Percentiles rank a stretch among this genome's conserved stretches.
Conservation (phyloP, 1,140 invertebrate species). For the Tetragnatha versicolor region DNA sequence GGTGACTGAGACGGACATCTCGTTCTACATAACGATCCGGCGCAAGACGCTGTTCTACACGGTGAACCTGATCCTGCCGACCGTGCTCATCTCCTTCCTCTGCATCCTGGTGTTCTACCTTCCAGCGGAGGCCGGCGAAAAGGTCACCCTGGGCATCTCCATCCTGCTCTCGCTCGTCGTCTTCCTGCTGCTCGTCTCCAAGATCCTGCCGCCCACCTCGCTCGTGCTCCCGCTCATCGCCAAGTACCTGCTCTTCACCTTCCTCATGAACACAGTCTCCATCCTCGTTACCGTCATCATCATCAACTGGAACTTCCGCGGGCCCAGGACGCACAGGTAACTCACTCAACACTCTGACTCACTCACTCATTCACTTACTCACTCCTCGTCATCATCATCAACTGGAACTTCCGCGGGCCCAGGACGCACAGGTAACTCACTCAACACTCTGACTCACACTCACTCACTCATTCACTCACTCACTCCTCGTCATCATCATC, state of each 20-base stretch:
- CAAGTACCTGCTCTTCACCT: slow-evolving; percentile 98
- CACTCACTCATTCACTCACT: slow-evolving; percentile 92
- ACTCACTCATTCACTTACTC: background rate
- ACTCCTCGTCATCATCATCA: slow-evolving; percentile 73
- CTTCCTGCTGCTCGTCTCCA: slow-evolving; percentile 97
- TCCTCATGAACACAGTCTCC: slow-evolving; percentile 95
- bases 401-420: slow-evolving; percentile 98
- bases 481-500: slow-evolving; percentile 95
- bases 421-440: slow-evolving; percentile 94
- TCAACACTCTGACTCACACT: slow-evolving; percentile 99
- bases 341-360: background rate
- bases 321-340: slow-evolving; percentile 92
- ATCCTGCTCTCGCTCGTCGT: slow-evolving; percentile 98
- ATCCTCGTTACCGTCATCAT: slow-evolving; percentile 97
- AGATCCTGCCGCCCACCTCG: slow-evolving; percentile 98
- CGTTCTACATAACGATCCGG: slow-evolving; percentile 96
- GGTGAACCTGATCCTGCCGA: slow-evolving; percentile 94
- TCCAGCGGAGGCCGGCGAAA: slow-evolving; percentile 97
- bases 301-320: slow-evolving; percentile 98
- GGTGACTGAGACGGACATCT: slow-evolving; percentile 78
- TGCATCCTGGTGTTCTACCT: slow-evolving; percentile 98
- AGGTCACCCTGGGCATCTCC: slow-evolving; percentile 76
- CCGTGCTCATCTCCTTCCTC: slow-evolving; percentile 94
- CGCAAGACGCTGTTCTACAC: slow-evolving; percentile 98
- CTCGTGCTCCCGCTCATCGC: slow-evolving; percentile 94